Evolutionary conservation across 1,140 invertebrate genomes (phyloP).

Genomic region (Penaeus chinensis): DNA sequence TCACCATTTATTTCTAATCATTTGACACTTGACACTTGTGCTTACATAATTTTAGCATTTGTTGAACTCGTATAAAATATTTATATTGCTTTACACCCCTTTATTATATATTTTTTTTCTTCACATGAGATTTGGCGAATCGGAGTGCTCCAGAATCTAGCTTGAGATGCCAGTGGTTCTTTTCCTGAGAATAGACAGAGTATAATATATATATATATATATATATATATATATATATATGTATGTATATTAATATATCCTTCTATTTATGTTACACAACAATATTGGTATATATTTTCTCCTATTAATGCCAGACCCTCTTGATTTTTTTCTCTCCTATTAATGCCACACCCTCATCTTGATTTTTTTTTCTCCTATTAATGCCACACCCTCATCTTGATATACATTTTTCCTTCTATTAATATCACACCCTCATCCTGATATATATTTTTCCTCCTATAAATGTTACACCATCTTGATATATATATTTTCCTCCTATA

Average conservation of each 20-base stretch:
- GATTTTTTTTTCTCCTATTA: too few relatives aligned
- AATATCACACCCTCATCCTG: neutral
- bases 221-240: conserved; percentile 26
- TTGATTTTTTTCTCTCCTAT: neutral
- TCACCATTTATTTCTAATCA: too few relatives aligned
- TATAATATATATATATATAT: neutral
- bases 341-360: neutral
- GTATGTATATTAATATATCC: conserved; percentile 18
- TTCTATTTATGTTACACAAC: conserved; percentile 9
- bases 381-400: neutral
- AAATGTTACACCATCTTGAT: too few relatives aligned
- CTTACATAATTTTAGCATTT: too few relatives aligned
- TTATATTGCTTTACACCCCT: too few relatives aligned
- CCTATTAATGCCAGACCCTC: neutral
- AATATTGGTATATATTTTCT: neutral
- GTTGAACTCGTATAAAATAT: too few relatives aligned
- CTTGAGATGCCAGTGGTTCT: too few relatives aligned
- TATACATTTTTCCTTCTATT: neutral
- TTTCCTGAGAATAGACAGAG: neutral
- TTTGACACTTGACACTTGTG: too few relatives aligned
- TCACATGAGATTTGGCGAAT: too few relatives aligned
- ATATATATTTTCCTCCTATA: too few relatives aligned
- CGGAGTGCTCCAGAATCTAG: neutral
- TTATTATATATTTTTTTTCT: too few relatives aligned
- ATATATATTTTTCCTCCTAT: neutral